phyloP scores from a whole-genome alignment of 2,113 vertebrate genomes.

The Siniperca chuatsi region DNA sequence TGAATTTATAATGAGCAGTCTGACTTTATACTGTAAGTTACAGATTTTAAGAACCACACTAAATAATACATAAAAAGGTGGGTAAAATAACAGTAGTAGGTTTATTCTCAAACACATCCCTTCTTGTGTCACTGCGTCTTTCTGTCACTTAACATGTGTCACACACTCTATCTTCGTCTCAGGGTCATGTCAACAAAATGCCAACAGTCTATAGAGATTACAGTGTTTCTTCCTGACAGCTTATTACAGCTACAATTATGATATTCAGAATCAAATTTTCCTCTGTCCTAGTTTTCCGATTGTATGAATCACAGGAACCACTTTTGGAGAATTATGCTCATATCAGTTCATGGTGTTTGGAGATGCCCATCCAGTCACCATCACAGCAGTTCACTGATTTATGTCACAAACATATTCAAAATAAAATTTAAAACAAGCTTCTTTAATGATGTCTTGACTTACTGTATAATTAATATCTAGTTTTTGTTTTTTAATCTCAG shows the following conservation, averaged over 20 bases:
- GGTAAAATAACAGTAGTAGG: neutral
- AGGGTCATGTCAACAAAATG: neutral
- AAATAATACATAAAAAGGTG: constrained; percentile 11
- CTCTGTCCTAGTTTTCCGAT: neutral
- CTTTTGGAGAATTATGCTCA: neutral
- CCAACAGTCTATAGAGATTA: neutral
- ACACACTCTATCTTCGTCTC: neutral
- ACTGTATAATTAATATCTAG: neutral
- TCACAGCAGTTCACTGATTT: neutral
- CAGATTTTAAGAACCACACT: neutral
- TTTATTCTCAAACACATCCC: neutral
- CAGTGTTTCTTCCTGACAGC: neutral
- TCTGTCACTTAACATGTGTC: neutral
- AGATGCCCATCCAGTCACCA: neutral
- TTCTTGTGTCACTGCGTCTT: constrained; percentile 6
- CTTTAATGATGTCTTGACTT: neutral
- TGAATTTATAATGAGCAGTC: constrained; percentile 32
- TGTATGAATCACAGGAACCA: neutral
- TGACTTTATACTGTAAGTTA: neutral
- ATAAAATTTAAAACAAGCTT: neutral
- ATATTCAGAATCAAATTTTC: constrained; percentile 1
- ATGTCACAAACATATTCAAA: neutral
- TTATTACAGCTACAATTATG: neutral
- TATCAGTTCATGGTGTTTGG: neutral
- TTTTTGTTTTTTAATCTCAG: no score